phyloP scores from a whole-genome alignment of 2,888 invertebrate genomes.

The Spodoptera littoralis region DNA sequence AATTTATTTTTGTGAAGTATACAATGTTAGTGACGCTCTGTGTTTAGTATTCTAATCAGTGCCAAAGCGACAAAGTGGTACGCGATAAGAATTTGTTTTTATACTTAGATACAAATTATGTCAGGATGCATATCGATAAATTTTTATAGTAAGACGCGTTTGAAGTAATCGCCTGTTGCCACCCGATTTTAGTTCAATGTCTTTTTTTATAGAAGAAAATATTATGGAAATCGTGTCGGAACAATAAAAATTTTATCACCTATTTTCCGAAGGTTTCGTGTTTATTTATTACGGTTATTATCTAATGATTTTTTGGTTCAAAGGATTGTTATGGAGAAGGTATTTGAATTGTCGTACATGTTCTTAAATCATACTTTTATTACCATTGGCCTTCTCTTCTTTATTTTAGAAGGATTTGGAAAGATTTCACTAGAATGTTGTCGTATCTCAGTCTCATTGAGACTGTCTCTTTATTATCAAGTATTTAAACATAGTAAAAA shows the following conservation, averaged over 20 bases:
- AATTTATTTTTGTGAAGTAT: conserved; percentile 48
- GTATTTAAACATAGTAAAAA: conserved; percentile 8
- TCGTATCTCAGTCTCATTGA: too few species aligned
- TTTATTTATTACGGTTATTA: background rate
- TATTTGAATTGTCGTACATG: too few species aligned
- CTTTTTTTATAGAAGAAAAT: background rate
- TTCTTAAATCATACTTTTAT: too few species aligned
- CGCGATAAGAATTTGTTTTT: conserved; percentile 49
- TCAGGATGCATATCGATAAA: conserved; percentile 26
- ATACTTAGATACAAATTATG: background rate
- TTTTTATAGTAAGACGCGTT: background rate
- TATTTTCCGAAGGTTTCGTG: background rate
- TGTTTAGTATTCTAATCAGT: conserved; percentile 58
- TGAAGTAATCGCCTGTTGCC: conserved; percentile 2
- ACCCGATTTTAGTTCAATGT: conserved; percentile 11
- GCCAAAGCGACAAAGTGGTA: conserved; percentile 23
- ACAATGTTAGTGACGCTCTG: conserved; percentile 49
- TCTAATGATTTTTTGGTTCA: too few species aligned
- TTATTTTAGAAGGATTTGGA: too few species aligned
- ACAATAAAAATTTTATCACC: too few species aligned
- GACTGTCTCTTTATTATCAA: conserved; percentile 9
- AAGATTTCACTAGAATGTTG: too few species aligned
- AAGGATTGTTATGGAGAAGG: too few species aligned
- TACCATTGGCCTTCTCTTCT: too few species aligned
- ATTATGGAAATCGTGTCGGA: background rate